Evolutionary conservation across 2,113 vertebrate species (phyloP).

Genomic region (Antigone vipio): DNA sequence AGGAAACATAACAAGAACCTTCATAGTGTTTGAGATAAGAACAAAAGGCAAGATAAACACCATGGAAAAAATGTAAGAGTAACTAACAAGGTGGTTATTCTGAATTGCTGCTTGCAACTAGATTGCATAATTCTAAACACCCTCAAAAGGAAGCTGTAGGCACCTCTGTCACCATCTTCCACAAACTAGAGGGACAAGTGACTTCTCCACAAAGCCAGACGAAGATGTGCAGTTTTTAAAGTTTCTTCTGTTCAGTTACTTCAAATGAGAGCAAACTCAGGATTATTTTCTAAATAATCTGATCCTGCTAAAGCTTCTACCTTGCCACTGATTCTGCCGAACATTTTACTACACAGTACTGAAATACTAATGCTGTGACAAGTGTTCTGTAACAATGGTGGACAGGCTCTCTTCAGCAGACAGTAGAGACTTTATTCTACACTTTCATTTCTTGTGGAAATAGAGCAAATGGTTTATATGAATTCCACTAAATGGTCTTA

Average conservation of each 20-base stretch:
- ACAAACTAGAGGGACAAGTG: background rate
- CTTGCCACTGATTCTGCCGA: background rate
- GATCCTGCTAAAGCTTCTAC: background rate
- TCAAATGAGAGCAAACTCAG: background rate
- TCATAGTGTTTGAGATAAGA: background rate
- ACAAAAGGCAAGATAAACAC: background rate
- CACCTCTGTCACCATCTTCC: background rate
- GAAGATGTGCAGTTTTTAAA: background rate
- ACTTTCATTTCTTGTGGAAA: background rate
- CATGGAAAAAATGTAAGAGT: rapidly evolving
- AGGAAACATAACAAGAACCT: background rate
- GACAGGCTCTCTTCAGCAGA: background rate
- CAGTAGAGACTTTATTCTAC: background rate
- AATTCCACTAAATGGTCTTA: background rate
- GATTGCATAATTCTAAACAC: background rate
- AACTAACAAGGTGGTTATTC: background rate
- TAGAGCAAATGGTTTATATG: background rate
- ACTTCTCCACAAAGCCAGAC: background rate
- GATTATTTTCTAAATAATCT: background rate
- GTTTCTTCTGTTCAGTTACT: background rate
- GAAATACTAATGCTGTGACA: background rate
- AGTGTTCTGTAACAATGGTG: background rate
- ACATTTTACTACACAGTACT: background rate
- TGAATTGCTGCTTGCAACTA: background rate
- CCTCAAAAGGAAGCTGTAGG: background rate